Percentiles rank a stretch among this genome's conserved stretches.
phyloP scores from a whole-genome alignment of 2,888 invertebrate genomes.

The Anthophora plumipes region DNA sequence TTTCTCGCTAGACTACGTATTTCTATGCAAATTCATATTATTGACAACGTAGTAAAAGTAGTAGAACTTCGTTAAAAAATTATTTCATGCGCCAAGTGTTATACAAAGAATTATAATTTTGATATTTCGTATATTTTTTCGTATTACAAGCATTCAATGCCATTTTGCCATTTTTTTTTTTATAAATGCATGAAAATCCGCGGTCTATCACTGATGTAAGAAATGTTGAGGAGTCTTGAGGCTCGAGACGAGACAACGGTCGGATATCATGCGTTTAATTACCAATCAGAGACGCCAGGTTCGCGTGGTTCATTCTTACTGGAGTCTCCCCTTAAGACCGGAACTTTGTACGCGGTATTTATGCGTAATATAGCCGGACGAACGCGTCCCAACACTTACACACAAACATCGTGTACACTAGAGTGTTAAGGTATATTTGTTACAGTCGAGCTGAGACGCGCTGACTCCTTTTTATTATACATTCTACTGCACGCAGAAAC shows the following conservation, averaged over 20 bases:
- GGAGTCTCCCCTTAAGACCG: conserved; percentile 53
- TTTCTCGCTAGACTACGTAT: too few species aligned
- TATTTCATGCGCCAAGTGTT: too few species aligned
- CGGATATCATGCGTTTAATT: conserved; percentile 80
- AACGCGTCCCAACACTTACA: conserved; percentile 35
- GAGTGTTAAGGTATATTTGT: conserved; percentile 58
- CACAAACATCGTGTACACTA: conserved; percentile 26
- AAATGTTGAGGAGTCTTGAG: neutral
- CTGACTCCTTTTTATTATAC: conserved; percentile 65
- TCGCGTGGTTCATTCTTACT: conserved; percentile 70
- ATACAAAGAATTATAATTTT: too few species aligned
- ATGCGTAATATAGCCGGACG: conserved; percentile 41
- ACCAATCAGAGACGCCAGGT: conserved; percentile 79
- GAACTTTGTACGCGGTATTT: conserved; percentile 64
- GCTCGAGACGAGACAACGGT: conserved; percentile 63
- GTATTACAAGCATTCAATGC: too few species aligned
- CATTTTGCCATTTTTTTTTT: too few species aligned
- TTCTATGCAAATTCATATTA: too few species aligned
- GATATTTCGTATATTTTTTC: too few species aligned
- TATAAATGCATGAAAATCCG: too few species aligned
- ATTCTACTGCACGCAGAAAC: conserved; percentile 28
- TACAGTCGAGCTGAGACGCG: conserved; percentile 57
- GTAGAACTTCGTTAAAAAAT: too few species aligned
- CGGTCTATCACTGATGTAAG: too few species aligned
- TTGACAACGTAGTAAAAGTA: too few species aligned